Conservation (phyloP, 2,113 vertebrate species). For the Dasyurus viverrinus region DNA sequence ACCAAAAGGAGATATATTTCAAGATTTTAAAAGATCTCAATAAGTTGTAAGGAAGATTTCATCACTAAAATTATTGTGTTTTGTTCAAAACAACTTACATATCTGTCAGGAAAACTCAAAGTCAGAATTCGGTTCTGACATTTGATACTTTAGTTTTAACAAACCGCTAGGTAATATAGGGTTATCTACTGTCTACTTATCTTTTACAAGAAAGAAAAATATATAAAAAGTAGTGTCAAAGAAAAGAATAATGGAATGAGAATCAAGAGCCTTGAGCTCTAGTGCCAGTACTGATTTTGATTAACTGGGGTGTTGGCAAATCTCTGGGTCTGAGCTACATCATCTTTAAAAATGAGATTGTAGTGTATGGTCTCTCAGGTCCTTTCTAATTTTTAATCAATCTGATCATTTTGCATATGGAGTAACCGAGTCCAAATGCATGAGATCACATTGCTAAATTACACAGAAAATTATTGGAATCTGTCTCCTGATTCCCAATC, state of each 20-base stretch:
- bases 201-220: neutral
- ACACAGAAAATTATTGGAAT: neutral
- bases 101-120: neutral
- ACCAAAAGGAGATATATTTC: neutral
- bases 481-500: neutral
- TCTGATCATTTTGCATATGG: neutral
- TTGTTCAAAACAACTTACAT: neutral
- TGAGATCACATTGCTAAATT: neutral
- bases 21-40: neutral
- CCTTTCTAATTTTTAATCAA: neutral
- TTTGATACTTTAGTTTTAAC: neutral
- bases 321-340: neutral
- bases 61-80: neutral
- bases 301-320: neutral
- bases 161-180: neutral
- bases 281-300: neutral
- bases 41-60: neutral
- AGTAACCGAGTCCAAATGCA: neutral
- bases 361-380: neutral
- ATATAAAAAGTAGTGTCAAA: neutral
- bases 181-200: neutral
- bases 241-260: neutral
- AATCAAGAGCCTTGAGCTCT: neutral
- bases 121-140: neutral
- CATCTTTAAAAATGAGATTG: neutral